Conservation (phyloP, 2,888 invertebrate species). For the Drosophila pseudotakahashii region DNA sequence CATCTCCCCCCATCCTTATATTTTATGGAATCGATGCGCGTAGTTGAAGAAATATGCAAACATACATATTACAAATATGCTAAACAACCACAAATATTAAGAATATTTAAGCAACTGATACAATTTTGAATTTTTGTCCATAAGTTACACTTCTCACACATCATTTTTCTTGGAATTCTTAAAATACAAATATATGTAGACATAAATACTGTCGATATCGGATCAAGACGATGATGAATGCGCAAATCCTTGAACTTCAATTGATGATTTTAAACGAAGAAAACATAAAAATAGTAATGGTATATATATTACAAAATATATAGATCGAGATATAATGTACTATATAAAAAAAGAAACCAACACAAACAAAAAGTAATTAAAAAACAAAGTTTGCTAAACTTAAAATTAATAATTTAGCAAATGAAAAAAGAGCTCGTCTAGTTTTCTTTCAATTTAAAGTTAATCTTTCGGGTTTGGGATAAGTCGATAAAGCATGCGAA, state of each 20-base stretch:
- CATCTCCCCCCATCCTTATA: constrained; percentile 15
- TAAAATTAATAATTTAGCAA: constrained; percentile 75
- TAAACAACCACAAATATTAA: constrained; percentile 52
- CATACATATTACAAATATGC: constrained; percentile 52
- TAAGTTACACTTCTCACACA: constrained; percentile 61
- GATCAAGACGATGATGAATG: constrained; percentile 31
- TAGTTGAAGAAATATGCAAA: constrained; percentile 30
- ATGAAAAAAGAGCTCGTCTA: constrained; percentile 46
- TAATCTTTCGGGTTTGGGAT: neutral
- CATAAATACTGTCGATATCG: constrained; percentile 28
- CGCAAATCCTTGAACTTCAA: constrained; percentile 61
- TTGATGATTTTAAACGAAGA: constrained; percentile 69
- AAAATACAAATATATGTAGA: constrained; percentile 32
- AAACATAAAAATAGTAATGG: constrained; percentile 63
- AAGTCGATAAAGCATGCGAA: no score
- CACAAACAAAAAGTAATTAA: constrained; percentile 58
- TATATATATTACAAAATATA: constrained; percentile 60
- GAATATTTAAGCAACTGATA: constrained; percentile 55
- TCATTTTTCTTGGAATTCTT: constrained; percentile 42
- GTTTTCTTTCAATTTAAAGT: constrained; percentile 2
- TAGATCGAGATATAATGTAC: constrained; percentile 58
- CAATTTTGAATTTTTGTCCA: constrained; percentile 71
- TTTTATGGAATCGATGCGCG: constrained; percentile 30
- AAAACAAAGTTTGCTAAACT: constrained; percentile 71
- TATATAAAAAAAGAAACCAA: constrained; percentile 55